phyloP scores from a whole-genome alignment of 1,140 invertebrate genomes.

The Pogonus chalceus region DNA sequence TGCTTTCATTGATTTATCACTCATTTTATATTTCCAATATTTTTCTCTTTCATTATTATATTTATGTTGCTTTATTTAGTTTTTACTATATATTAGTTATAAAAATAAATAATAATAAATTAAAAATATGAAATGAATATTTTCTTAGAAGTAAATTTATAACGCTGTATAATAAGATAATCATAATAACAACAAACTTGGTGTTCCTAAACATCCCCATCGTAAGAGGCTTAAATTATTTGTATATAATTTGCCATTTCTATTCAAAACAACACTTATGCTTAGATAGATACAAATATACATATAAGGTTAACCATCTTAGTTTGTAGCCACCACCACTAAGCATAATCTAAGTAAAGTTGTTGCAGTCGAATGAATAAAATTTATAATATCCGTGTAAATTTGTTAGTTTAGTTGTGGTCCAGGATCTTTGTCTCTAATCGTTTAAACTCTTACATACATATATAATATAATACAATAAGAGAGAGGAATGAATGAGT shows the following conservation, averaged over 20 bases:
- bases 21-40: too few relatives aligned
- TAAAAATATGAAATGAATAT: too few relatives aligned
- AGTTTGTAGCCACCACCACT: background rate
- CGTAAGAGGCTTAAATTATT: background rate
- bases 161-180: too few relatives aligned
- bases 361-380: background rate
- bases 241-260: background rate
- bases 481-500: too few relatives aligned
- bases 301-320: background rate
- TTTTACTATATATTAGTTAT: too few relatives aligned
- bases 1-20: too few relatives aligned
- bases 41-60: too few relatives aligned
- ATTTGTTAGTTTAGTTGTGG: background rate
- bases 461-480: too few relatives aligned
- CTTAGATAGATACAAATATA: background rate
- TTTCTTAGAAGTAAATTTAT: too few relatives aligned
- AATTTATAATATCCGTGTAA: background rate
- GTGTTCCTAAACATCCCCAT: background rate
- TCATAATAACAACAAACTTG: too few relatives aligned
- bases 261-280: background rate
- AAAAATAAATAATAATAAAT: too few relatives aligned
- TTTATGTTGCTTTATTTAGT: too few relatives aligned
- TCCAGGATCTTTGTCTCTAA: background rate
- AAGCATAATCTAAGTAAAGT: background rate
- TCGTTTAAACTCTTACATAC: background rate